phyloP scores from a whole-genome alignment of 2,113 vertebrate genomes.

The Phrynosoma blainvillii region DNA sequence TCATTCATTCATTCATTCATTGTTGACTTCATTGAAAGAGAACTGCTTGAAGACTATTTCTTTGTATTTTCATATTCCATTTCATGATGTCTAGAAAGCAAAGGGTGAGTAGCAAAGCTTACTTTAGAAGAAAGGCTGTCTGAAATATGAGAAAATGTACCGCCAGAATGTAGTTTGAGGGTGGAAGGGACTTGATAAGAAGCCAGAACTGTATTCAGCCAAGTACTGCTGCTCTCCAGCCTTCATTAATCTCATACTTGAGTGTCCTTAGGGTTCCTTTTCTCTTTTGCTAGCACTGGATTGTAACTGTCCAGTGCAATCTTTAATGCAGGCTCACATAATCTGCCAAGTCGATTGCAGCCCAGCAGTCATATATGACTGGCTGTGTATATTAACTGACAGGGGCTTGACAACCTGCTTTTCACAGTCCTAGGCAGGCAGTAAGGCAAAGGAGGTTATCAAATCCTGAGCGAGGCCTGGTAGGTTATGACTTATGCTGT shows the following conservation, averaged over 20 bases:
- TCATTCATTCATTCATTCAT: not conserved
- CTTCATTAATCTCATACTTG: conserved; percentile 8
- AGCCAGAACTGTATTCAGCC: not conserved
- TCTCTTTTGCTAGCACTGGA: not conserved
- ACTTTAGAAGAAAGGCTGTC: not conserved
- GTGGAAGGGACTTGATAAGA: not conserved
- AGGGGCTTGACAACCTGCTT: not conserved
- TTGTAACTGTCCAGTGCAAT: conserved; percentile 1
- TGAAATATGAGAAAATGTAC: not conserved
- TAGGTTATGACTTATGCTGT: not conserved
- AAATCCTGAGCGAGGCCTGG: not conserved
- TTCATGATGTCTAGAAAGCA: not conserved
- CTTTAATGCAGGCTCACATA: not conserved
- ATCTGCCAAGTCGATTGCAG: not conserved
- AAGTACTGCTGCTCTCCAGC: not conserved
- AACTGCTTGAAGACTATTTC: not conserved
- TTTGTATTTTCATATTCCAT: conserved; percentile 15
- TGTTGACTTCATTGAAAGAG: not conserved
- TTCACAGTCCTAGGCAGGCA: not conserved
- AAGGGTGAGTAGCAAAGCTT: not conserved
- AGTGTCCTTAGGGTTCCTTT: not conserved
- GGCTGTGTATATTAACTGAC: not conserved
- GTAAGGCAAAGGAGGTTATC: not conserved
- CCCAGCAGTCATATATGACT: not conserved
- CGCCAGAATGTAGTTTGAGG: not conserved